These are phyloP conservation scores for Zaprionus ghesquierei DNA, from an alignment of 1,140 invertebrate genomes.

Conservation along the genomic window DNA sequence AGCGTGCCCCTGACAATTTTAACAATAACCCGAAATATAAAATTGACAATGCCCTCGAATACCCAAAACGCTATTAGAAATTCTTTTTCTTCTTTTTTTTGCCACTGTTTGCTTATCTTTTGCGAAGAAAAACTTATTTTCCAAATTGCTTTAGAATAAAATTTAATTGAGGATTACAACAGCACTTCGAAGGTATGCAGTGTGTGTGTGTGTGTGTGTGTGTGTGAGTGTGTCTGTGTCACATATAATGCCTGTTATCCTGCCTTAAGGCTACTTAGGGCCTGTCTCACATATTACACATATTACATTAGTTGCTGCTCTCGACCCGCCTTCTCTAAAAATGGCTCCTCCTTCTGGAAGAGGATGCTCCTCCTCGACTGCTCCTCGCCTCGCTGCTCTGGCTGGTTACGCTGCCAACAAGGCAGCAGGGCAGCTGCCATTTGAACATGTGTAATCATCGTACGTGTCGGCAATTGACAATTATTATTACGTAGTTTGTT, in stretches of 20 bases:
- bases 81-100: constrained; percentile 3
- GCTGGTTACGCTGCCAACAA: constrained; percentile 26
- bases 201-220: constrained; percentile 4
- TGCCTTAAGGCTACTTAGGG: constrained; percentile 78
- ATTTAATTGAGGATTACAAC: constrained; percentile 77
- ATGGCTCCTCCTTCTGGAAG: background rate
- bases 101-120: constrained; percentile 69
- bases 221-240: constrained; percentile 32
- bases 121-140: constrained; percentile 69
- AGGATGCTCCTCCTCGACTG: background rate
- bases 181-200: constrained; percentile 25
- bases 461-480: constrained; percentile 79
- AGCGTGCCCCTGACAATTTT: constrained; percentile 67
- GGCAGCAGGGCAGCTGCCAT: constrained; percentile 49
- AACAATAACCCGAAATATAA: constrained; percentile 66
- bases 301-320: constrained; percentile 66
- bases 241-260: constrained; percentile 73
- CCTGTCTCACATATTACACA: constrained; percentile 76
- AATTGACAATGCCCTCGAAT: constrained; percentile 56
- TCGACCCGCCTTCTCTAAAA: constrained; percentile 10
- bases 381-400: too few species aligned
- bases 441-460: constrained; percentile 77
- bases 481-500: constrained; percentile 76
- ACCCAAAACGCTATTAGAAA: constrained; percentile 39
- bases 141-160: constrained; percentile 80